Conservation (phyloP, 2,888 invertebrate genomes). For the Noctua janthe region DNA sequence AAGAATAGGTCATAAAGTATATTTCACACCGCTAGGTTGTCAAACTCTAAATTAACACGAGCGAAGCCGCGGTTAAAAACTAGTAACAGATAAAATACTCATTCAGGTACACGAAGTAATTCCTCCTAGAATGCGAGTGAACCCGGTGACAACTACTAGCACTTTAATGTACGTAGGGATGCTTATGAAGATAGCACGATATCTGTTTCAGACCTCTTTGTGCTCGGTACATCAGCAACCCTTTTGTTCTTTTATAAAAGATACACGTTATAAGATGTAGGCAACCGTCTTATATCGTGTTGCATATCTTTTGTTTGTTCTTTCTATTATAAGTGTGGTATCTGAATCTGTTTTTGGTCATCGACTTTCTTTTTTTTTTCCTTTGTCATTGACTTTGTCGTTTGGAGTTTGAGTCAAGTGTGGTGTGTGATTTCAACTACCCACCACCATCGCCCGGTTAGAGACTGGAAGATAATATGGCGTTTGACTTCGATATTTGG, state of each 20-base stretch:
- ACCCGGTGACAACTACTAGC: conserved; percentile 3
- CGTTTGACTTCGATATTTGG: no score
- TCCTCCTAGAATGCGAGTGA: neutral
- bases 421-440: no score
- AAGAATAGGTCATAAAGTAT: no score
- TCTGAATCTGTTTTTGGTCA: neutral
- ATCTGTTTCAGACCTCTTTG: conserved; percentile 49
- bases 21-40: no score
- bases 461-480: no score
- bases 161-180: neutral
- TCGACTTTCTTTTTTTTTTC: neutral
- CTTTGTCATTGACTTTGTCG: no score
- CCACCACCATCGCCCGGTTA: no score
- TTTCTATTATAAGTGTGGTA: neutral
- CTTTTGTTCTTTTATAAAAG: conserved; percentile 56
- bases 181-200: neutral
- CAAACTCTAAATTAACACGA: no score
- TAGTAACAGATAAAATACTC: no score
- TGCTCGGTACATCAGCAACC: conserved; percentile 30
- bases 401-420: no score
- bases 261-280: conserved; percentile 9
- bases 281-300: conserved; percentile 17
- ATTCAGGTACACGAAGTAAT: neutral
- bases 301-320: conserved; percentile 21
- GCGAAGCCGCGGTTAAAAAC: no score